A percentile compares a stretch with the other conserved stretches of the same genome.
Conservation (phyloP, 2,113 vertebrate genomes). For the Pandion haliaetus region DNA sequence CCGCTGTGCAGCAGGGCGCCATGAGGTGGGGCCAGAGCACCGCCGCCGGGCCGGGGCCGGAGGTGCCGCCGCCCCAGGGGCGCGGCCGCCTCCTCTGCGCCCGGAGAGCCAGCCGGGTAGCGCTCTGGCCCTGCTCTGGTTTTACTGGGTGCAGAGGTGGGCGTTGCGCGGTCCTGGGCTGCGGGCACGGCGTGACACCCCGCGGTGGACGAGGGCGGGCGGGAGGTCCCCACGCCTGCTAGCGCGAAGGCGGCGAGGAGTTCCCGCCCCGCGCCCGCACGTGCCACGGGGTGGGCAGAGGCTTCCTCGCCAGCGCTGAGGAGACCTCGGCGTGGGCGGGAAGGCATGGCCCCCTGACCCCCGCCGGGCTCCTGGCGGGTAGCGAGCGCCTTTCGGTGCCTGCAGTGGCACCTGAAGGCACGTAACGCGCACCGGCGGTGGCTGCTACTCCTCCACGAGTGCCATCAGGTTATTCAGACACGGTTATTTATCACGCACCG, state of each 20-base stretch:
- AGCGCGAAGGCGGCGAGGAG: neutral
- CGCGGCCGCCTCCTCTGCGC: neutral
- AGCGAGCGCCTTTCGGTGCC: neutral
- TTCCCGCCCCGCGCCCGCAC: neutral
- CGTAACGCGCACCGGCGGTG: neutral
- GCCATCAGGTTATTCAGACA: slow-evolving; percentile 66
- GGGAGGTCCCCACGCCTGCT: fast-evolving
- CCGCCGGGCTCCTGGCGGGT: neutral
- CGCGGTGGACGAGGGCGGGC: neutral
- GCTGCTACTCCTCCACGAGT: slow-evolving; percentile 44
- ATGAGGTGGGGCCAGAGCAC: slow-evolving; percentile 60
- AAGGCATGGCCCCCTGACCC: neutral
- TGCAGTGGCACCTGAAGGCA: neutral
- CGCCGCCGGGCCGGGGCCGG: neutral
- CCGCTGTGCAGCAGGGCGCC: slow-evolving; percentile 39
- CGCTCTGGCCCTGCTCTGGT: neutral
- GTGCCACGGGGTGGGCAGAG: neutral
- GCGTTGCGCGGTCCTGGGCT: neutral
- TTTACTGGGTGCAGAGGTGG: neutral
- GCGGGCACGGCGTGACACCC: neutral
- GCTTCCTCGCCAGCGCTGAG: neutral
- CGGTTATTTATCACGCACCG: slow-evolving; percentile 75
- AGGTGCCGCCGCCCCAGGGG: neutral
- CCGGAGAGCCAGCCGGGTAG: neutral
- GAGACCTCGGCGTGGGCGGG: neutral